Evolutionary conservation across 37 sponge, comb jelly and placozoan species (phyloP), one percentile per base, ranked within the genome.

Genomic region (Geodia barretti): DNA sequence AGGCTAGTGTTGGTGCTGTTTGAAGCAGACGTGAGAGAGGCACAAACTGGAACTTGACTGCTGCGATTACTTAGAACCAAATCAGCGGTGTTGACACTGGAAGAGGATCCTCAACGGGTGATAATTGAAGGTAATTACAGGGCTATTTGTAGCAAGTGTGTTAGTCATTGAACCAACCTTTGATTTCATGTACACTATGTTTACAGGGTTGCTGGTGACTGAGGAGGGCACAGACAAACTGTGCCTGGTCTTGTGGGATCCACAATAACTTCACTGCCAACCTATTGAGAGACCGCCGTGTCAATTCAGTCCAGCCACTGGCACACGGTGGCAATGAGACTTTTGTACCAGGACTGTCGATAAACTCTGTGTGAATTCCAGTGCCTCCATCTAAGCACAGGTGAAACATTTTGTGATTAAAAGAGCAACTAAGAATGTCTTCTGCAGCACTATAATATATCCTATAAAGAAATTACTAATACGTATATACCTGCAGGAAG

Each of bases 191-290:
- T 68, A 68, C 1, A 68, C 68, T 33, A 68, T 68, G 68, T 68
- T 30, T 4, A 68, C 32, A 33, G 34, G 20, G 33, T 28, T 29
- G 30, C n/a, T n/a, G n/a, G n/a, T n/a, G n/a, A n/a, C n/a, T n/a
- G n/a, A 14, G 14, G 54, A 14, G 14, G 54, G 54, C 54, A 32
- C 68, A 68, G 68, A 68, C 33, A 28, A 73, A 73, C 43, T 73
- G 35, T 73, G 42, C 74, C 43, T 73, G 74, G 58, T 73, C 74
- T 54, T 41, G 58, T 38, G 74, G 74, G 20, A 26, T 28, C 74
- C 1, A 30, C 19, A 14, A 47, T 14, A 47, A 47, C 11, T 47
- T 47, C 54, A 47, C 54, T 47, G 54, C 11, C 54, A 17, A 47
- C 14, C 54, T 47, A 47, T 47, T 14, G 14, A 47, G 14, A 7